These are phyloP conservation scores for Crepidodera aurea DNA, from an alignment of 2,888 invertebrate genomes.

Conservation along the genomic window DNA sequence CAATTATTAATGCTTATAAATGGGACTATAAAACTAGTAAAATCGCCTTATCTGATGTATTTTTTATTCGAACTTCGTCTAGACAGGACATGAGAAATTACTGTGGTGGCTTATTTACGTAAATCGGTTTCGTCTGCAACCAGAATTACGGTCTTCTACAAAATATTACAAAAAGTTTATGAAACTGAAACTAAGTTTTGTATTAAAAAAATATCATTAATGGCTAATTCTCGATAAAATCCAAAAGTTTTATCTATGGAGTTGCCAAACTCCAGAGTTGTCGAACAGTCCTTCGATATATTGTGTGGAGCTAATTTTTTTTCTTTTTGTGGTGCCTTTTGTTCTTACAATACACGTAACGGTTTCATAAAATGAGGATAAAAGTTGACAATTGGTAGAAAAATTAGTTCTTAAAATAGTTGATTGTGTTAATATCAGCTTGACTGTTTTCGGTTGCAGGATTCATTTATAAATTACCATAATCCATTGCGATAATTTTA, in stretches of 20 bases:
- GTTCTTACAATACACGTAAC: too few relatives aligned
- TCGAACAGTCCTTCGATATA: too few relatives aligned
- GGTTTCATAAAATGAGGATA: too few relatives aligned
- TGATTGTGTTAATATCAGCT: too few relatives aligned
- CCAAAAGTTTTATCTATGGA: neutral
- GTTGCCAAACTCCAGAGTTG: too few relatives aligned
- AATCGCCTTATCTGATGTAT: neutral
- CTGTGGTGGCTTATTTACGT: constrained; percentile 8
- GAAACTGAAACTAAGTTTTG: neutral
- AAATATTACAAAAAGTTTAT: neutral
- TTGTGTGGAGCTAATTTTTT: too few relatives aligned
- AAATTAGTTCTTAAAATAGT: too few relatives aligned
- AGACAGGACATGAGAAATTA: constrained; percentile 16
- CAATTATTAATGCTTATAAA: neutral
- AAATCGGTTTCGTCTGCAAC: constrained; percentile 11
- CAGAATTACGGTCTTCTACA: neutral
- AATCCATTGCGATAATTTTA: neutral
- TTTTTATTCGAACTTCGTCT: constrained; percentile 4
- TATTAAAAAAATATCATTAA: neutral
- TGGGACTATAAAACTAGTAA: neutral
- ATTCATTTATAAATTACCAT: constrained; percentile 1
- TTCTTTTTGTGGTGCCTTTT: too few relatives aligned
- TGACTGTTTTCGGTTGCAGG: too few relatives aligned
- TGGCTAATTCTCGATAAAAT: neutral
- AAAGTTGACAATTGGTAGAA: too few relatives aligned